Evolutionary conservation across 2,797 vertebrate species (phyloP).

Genomic region (Mastacembelus armatus): DNA sequence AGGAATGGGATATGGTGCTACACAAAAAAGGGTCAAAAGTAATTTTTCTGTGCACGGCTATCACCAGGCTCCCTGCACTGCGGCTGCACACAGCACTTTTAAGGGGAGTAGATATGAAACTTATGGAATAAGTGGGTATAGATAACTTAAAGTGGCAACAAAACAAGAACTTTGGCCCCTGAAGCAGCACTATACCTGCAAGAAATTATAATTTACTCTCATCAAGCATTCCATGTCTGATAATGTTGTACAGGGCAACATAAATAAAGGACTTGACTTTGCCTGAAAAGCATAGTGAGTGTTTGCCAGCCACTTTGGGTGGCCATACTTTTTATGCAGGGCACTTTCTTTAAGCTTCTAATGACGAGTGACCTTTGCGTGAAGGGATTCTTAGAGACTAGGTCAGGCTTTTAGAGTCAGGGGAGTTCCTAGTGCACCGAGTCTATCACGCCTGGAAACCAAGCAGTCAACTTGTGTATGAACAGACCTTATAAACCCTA

Average conservation of each 20-base stretch:
- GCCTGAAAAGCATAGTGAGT: conserved; percentile 67
- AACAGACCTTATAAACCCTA: conserved; percentile 59
- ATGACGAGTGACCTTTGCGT: conserved; percentile 87
- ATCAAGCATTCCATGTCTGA: conserved; percentile 49
- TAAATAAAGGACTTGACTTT: conserved; percentile 76
- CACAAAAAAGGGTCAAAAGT: background rate
- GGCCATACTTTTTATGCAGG: conserved; percentile 83
- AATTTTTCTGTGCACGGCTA: background rate
- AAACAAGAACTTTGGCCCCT: background rate
- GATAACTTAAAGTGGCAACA: background rate
- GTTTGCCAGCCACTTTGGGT: conserved; percentile 86
- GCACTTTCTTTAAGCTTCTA: conserved; percentile 84
- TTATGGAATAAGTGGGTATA: background rate
- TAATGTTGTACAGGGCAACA: conserved; percentile 63
- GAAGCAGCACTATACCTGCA: conserved; percentile 11
- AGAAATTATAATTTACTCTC: conserved; percentile 23
- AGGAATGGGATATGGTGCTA: background rate
- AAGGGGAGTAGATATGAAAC: background rate
- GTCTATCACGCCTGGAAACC: conserved; percentile 84
- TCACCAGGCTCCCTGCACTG: background rate
- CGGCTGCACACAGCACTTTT: background rate
- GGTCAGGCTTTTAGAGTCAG: conserved; percentile 81
- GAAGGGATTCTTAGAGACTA: conserved; percentile 84
- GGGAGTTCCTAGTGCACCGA: conserved; percentile 83
- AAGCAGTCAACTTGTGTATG: conserved; percentile 71